Evolutionary conservation across 53 echinoderm and acorn worm genomes (phyloP), one percentile per base, ranked within the genome.

Genomic region (Hippasteria phrygiana): DNA sequence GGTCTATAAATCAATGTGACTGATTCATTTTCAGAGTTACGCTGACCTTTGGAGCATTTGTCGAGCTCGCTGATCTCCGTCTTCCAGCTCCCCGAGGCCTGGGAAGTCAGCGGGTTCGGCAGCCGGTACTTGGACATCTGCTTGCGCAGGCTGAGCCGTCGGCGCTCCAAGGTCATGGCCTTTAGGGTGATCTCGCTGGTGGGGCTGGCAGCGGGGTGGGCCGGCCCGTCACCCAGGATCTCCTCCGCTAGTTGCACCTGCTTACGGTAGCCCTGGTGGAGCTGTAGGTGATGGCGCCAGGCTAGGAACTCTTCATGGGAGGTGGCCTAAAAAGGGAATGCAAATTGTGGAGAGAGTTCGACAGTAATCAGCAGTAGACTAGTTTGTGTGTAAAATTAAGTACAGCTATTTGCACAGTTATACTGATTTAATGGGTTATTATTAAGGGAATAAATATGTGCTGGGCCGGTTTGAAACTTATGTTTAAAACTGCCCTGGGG

Each of bases 181-280:
- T 87, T 93, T n/a, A 97, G 93, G 24, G 97, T 97, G 85, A 97
- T 83, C 69, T 97, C 92, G 76, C 97, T 97, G 91, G 97, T 97
- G 0, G 97, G 97, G 43, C 94, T 97, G 35, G 90, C 77, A 0
- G 92, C 92, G 10, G 75, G 38, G 35, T 73, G 56, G 41, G 72
- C 18, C 40, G 78, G 31, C 42, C 87, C 27, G 62, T 73, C 29
- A 76, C 45, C 59, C 72, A 80, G 39, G 28, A 22, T 42, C 64
- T 74, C 55, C 34, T 69, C 67, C 6, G 92, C 87, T 7, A 50
- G 43, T 27, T 78, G 88, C 29, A 93, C 71, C 55, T 95, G 95
- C 39, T 93, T 93, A 41, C 95, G 92, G 92, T 91, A 97, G 14
- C 88, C 87, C 34, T 97, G 95, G 77, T 97, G 97, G 74, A 90